Percentiles rank a stretch among this genome's conserved stretches.
Evolutionary conservation across 2,797 vertebrate genomes (phyloP).

Genomic region (Rhabdophis nuchalis): DNA sequence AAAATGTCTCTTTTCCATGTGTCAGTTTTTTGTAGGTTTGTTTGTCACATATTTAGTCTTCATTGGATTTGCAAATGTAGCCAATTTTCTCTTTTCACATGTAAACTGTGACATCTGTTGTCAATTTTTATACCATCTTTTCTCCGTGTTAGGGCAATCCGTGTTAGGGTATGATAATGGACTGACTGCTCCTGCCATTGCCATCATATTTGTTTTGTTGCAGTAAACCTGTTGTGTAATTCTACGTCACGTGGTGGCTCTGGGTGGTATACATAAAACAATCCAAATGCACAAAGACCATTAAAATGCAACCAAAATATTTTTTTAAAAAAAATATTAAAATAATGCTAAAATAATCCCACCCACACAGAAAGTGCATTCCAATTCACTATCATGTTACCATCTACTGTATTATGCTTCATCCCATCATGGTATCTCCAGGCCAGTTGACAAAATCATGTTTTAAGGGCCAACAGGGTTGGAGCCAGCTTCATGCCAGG

Average conservation of each 20-base stretch:
- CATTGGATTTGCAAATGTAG: not conserved
- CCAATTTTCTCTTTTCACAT: not conserved
- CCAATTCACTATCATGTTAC: not conserved
- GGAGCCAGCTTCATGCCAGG: not conserved
- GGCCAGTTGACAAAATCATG: not conserved
- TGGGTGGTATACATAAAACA: not conserved
- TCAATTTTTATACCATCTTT: not conserved
- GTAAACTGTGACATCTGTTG: not conserved
- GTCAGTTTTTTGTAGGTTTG: not conserved
- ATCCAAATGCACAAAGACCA: not conserved
- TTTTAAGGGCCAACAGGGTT: not conserved
- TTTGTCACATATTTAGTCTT: not conserved
- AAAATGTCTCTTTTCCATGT: not conserved
- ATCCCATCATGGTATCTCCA: not conserved
- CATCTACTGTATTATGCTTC: not conserved
- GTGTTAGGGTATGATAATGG: not conserved
- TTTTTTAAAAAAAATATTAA: not conserved
- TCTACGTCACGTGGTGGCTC: not conserved
- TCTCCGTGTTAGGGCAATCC: not conserved
- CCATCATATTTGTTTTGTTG: not conserved
- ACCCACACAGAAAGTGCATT: not conserved
- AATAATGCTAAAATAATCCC: not conserved
- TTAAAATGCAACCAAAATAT: not conserved
- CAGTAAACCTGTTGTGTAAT: not conserved
- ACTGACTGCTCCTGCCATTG: not conserved